Base-by-base conservation (phyloP, 1,140 invertebrate species). In the Caenorhabditis tropicalis region DNA sequence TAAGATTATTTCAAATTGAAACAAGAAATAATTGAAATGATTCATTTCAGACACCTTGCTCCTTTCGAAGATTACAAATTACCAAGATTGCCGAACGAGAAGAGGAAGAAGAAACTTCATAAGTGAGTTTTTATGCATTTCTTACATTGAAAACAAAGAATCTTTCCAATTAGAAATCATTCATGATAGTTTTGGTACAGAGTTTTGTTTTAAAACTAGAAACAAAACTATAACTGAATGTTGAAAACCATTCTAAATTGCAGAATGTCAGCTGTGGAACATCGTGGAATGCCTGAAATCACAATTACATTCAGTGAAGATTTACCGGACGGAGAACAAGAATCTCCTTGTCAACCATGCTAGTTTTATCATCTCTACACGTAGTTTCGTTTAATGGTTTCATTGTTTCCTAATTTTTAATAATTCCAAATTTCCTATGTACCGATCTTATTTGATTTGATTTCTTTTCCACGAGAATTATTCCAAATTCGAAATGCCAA, bases 101-200 rank as follows among this genome's bases (percentile, higher is more conserved):
- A 82, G 58, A 82, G 82, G 48, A 43, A 60, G 82, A 82, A 82
- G 82, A 82, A 82, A 49, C 33, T 58, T 24, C 60, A 53, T 51
- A 60, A 60, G 82, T 82, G 29, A 82, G 56, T 70, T 49, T 51
- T 7, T n/a, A 31, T 48, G 7, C 39, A 43, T 43, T 43, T 43
- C 12, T 43, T 5, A 12, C 39, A 43, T 43, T 12, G 39, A 43
- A 43, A 43, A 43, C 12, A 6, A 43, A 6, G 5, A 12, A 43
- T 43, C 5, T 43, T 43, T 43, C 39, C 39, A 43, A 43, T 43
- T 43, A 43, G 5, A 43, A 43, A 43, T 43, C 12, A 6, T 12
- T 43, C 5, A 43, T 6, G 12, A 43, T 6, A 43, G 5, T 43
- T 43, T 43, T 43, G 39, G 39, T 43, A 43, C 5, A 6, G 12